Evolutionary conservation across 2,888 invertebrate genomes (phyloP).

Genomic region (Linhomoeus sp.): DNA sequence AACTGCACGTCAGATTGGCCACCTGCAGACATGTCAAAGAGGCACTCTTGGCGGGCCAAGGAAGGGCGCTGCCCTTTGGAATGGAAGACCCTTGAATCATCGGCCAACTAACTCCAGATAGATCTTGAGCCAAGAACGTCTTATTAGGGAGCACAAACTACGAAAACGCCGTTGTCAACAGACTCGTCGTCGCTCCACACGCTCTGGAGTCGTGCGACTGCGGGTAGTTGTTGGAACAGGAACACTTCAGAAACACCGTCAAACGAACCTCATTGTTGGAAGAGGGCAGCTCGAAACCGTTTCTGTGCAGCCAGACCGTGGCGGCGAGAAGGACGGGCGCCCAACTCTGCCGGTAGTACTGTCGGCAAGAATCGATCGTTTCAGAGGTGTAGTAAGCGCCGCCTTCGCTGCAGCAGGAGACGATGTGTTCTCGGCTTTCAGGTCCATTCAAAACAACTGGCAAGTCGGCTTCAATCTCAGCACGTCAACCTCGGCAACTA

Average conservation of each 20-base stretch:
- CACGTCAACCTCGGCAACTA: conserved; percentile 56
- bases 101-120: too few relatives aligned
- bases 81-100: too few relatives aligned
- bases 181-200: conserved; percentile 36
- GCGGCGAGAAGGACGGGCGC: conserved; percentile 83
- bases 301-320: conserved; percentile 56
- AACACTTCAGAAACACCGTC: too few relatives aligned
- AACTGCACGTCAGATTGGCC: too few relatives aligned
- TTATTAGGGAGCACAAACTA: conserved; percentile 50
- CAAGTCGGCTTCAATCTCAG: conserved; percentile 64
- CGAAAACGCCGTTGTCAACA: conserved; percentile 49
- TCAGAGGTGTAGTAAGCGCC: conserved; percentile 95
- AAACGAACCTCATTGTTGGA: neutral
- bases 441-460: conserved; percentile 58
- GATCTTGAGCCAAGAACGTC: neutral
- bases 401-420: conserved; percentile 42
- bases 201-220: too few relatives aligned
- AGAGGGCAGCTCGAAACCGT: conserved; percentile 38
- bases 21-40: too few relatives aligned
- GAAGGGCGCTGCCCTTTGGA: too few relatives aligned
- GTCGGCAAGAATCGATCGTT: conserved; percentile 65
- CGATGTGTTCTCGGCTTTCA: conserved; percentile 37
- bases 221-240: too few relatives aligned
- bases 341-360: conserved; percentile 79
- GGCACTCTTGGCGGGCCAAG: too few relatives aligned